Evolutionary conservation across 2,113 vertebrate genomes (phyloP).

Genomic region (Scopus umbretta): DNA sequence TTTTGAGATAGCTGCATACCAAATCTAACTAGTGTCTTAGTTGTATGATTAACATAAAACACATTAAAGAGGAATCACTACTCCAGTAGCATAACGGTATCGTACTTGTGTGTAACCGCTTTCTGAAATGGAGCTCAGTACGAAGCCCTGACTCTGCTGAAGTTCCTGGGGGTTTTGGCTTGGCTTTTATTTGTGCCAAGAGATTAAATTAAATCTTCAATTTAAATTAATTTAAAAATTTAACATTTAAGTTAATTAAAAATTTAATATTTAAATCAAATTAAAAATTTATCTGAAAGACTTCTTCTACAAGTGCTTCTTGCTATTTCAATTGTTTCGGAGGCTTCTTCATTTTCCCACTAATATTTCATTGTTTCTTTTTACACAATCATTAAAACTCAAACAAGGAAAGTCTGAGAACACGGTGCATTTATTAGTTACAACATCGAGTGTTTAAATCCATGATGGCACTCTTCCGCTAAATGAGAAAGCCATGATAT

Average conservation of each 20-base stretch:
- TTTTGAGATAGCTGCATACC: not conserved
- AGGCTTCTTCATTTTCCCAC: not conserved
- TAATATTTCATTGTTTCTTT: not conserved
- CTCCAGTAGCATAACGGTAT: not conserved
- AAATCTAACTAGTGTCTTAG: not conserved
- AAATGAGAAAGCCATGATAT: conserved; percentile 26
- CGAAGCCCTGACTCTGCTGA: not conserved
- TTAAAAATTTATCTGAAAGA: not conserved
- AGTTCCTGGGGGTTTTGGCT: not conserved
- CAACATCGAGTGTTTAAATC: not conserved
- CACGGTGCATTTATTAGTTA: not conserved
- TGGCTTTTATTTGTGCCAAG: not conserved
- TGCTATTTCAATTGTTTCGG: not conserved
- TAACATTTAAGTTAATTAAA: too few species aligned
- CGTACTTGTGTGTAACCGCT: not conserved
- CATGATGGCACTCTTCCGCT: not conserved
- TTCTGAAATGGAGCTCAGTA: not conserved
- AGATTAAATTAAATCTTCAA: not conserved
- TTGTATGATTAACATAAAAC: not conserved
- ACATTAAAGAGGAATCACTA: not conserved
- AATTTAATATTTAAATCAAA: not conserved
- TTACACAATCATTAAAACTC: not conserved
- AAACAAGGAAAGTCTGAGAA: not conserved
- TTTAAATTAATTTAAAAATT: not conserved
- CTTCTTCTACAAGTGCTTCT: not conserved